Base-by-base conservation (phyloP, 1,140 invertebrate genomes). In the Chrysopa pallens region DNA sequence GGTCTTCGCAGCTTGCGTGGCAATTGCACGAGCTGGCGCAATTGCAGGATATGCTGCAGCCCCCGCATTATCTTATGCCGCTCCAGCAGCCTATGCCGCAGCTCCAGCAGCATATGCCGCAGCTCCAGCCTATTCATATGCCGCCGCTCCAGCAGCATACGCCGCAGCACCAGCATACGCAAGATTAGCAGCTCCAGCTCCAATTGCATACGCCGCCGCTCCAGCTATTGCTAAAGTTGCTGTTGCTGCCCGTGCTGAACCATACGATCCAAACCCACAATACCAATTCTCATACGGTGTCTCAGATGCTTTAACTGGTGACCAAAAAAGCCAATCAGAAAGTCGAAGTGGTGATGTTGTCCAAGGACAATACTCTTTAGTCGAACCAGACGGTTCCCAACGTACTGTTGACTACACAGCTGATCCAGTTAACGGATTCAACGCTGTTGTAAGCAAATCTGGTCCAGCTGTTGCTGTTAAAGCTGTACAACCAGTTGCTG, bases 221-320 rank as follows among this genome's bases (percentile, higher is more conserved):
- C 40, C 45, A 29, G 23, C 44, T n/a, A 23, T 44, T 14, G 41
- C 46, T 6, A 42, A 42, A 38, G 27, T 35, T 29, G 29, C 39
- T 42, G 40, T 38, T 23, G 12, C 45, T 40, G 36, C 40, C 35
- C 31, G 42, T 40, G 29, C 46, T 29, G 38, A 47, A 43, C 70
- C 74, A 14, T 68, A 72, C 47, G 76, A 80, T 59, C 70, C 76
- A 6, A 70, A 79, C 60, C 80, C 78, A 4, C 70, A 74, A 36
- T 83, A 83, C 57, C 74, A 69, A 54, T 81, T 73, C 62, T 70
- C 73, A 14, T 84, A 82, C 59, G 74, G 74, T 31, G 75, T 83
- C 2, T 68, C 73, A 8, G 80, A 84, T 54, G 72, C 73, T 1
- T 60, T 70, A 46, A 84, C 74, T 17, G 78, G 81, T 37, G 76